Conservation (phyloP, 2,113 vertebrate genomes). For the Rhinopomastus cyanomelas region DNA sequence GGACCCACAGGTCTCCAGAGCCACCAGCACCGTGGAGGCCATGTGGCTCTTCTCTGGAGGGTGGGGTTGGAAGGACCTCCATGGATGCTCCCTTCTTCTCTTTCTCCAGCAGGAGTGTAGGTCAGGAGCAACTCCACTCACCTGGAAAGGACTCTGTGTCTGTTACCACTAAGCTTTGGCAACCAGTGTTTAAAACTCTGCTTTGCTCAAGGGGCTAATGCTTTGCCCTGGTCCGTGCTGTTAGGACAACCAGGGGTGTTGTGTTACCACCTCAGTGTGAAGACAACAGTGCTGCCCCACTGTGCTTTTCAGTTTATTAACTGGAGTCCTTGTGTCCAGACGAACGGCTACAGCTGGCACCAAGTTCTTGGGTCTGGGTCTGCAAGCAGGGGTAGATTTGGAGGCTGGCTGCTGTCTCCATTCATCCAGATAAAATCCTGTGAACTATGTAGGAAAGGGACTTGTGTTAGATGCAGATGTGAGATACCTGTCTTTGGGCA, state of each 20-base stretch:
- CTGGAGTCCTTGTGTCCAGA: background rate
- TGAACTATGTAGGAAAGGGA: background rate
- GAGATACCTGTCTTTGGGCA: background rate
- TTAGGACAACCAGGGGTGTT: too few species aligned
- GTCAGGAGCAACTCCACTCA: background rate
- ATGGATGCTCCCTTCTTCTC: background rate
- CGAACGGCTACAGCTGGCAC: background rate
- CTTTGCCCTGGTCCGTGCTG: rapidly evolving
- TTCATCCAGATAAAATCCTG: background rate
- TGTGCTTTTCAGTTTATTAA: too few species aligned
- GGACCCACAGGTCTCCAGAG: rapidly evolving
- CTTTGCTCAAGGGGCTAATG: background rate
- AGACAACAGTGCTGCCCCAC: too few species aligned
- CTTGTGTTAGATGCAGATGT: background rate
- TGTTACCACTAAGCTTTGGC: too few species aligned
- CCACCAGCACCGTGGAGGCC: rapidly evolving
- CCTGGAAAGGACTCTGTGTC: background rate
- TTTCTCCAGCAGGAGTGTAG: background rate
- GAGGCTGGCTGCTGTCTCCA: background rate
- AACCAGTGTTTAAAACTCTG: too few species aligned
- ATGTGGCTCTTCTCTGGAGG: rapidly evolving
- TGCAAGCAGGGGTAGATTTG: background rate
- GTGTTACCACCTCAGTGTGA: too few species aligned
- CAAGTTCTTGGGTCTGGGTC: background rate
- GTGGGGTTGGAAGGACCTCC: background rate